phyloP scores from a whole-genome alignment of 2,797 vertebrate species.

The Pristis pectinata region DNA sequence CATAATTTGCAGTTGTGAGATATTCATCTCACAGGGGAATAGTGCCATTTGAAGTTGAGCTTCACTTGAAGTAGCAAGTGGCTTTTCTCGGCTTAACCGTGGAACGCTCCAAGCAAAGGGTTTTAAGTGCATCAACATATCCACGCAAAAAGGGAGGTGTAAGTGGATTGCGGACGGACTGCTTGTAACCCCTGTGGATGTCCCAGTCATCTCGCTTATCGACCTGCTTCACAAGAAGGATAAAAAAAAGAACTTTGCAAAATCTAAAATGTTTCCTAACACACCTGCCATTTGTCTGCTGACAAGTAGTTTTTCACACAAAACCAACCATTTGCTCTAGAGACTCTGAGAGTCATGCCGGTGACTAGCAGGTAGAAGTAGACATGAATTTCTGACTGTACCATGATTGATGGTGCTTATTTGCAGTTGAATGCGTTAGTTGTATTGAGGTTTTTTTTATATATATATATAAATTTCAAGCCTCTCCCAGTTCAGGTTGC shows the following conservation, averaged over 20 bases:
- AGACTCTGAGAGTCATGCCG: conserved; percentile 71
- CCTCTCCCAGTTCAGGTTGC: not conserved
- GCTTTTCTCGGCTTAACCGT: conserved; percentile 18
- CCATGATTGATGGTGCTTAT: conserved; percentile 79
- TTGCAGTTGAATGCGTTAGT: conserved; percentile 57
- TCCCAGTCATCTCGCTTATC: not conserved
- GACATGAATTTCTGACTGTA: conserved; percentile 73
- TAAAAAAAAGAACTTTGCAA: conserved; percentile 26
- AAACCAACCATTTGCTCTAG: conserved; percentile 55
- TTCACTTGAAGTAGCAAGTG: conserved; percentile 27
- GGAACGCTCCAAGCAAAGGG: conserved; percentile 12
- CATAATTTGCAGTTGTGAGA: conserved; percentile 37
- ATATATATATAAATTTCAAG: not conserved
- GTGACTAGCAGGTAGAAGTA: conserved; percentile 67
- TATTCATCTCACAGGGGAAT: conserved; percentile 36
- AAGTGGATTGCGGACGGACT: not conserved
- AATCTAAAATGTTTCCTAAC: conserved; percentile 37
- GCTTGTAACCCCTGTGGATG: not conserved
- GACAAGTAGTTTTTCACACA: conserved; percentile 38
- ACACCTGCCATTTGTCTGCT: conserved; percentile 37
- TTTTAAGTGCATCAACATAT: not conserved
- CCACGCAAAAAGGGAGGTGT: not conserved
- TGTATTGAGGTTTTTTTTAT: conserved; percentile 16
- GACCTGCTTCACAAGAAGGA: not conserved
- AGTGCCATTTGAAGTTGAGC: conserved; percentile 36